phyloP scores from a whole-genome alignment of 2,797 vertebrate species.

The Sarcophilus harrisii region DNA sequence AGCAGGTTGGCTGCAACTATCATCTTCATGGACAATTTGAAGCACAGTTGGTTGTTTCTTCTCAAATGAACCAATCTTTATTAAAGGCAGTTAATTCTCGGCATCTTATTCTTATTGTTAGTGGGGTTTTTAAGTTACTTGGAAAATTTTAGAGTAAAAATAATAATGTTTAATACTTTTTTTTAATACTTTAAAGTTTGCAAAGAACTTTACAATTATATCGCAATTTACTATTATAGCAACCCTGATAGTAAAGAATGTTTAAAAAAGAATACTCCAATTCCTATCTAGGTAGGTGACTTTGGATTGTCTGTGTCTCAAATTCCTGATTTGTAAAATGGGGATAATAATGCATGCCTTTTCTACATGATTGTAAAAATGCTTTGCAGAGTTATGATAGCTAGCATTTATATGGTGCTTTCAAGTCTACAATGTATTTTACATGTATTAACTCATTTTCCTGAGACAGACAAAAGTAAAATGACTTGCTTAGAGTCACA shows the following conservation, averaged over 20 bases:
- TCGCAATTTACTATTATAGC: background rate
- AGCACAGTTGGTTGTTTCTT: background rate
- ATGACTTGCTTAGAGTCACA: background rate
- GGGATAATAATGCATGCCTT: background rate
- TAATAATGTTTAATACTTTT: background rate
- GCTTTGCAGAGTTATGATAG: background rate
- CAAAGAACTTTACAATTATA: background rate
- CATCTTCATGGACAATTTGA: background rate
- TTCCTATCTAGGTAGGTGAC: background rate
- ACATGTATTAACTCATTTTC: background rate
- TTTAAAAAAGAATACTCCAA: background rate
- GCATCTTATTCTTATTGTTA: background rate
- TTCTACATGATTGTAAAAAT: background rate
- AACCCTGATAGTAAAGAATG: background rate
- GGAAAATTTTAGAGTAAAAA: slow-evolving; percentile 3
- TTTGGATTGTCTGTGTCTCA: background rate
- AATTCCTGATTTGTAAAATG: background rate
- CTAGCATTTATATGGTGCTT: background rate
- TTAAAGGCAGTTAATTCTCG: background rate
- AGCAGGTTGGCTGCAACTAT: background rate
- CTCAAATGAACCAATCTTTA: background rate
- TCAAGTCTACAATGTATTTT: background rate
- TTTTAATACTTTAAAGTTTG: background rate
- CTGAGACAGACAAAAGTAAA: background rate
- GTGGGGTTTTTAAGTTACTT: background rate